Percentiles rank a stretch among this genome's conserved stretches.
Evolutionary conservation across 2,888 invertebrate species (phyloP).

Genomic region (Aphodius sticticus): DNA sequence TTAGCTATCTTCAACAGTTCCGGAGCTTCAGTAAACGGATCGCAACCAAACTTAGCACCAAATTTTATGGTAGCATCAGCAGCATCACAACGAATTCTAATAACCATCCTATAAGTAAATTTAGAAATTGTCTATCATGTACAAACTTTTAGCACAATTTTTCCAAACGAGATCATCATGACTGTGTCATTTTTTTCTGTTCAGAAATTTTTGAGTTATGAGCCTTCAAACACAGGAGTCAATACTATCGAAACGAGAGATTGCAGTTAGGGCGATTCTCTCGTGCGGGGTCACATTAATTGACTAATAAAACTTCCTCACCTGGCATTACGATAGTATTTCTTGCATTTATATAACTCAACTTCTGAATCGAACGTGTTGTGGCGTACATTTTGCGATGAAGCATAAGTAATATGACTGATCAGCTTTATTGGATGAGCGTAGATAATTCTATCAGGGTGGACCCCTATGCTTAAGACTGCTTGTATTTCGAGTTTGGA

Average conservation of each 20-base stretch:
- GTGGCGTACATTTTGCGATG: conserved; percentile 9
- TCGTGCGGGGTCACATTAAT: too few relatives aligned
- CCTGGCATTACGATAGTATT: conserved; percentile 19
- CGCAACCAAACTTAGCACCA: conserved; percentile 23
- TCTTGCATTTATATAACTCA: conserved; percentile 35
- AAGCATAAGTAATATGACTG: conserved; percentile 20
- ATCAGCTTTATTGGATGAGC: conserved; percentile 23
- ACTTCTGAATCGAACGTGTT: conserved; percentile 24
- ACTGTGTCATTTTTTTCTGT: too few relatives aligned
- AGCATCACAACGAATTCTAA: conserved; percentile 90
- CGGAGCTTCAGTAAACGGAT: conserved; percentile 21
- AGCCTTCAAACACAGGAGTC: too few relatives aligned
- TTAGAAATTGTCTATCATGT: neutral
- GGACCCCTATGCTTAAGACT: neutral
- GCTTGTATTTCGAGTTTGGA: conserved; percentile 24
- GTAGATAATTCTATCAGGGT: conserved; percentile 26
- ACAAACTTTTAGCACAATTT: too few relatives aligned
- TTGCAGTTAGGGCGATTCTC: too few relatives aligned
- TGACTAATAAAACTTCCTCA: neutral
- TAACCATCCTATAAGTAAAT: conserved; percentile 71
- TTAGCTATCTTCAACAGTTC: conserved; percentile 13
- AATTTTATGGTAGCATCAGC: conserved; percentile 75
- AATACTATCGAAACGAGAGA: too few relatives aligned
- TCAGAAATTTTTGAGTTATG: too few relatives aligned
- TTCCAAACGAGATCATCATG: neutral